phyloP scores from a whole-genome alignment of 1,140 invertebrate genomes.

The Danaus plexippus region DNA sequence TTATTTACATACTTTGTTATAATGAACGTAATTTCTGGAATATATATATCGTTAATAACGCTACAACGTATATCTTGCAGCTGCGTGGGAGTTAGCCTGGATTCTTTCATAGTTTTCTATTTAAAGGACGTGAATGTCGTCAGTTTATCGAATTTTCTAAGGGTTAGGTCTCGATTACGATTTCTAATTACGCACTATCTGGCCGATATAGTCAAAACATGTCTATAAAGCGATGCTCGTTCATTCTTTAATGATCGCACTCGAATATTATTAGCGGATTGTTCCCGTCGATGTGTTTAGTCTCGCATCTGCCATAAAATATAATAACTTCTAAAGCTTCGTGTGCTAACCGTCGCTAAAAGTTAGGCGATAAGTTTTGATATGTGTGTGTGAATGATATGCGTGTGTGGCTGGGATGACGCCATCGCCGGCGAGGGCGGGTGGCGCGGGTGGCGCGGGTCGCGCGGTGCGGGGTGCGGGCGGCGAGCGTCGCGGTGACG shows the following conservation, averaged over 20 bases:
- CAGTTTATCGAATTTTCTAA: background rate
- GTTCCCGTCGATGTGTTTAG: slow-evolving; percentile 27
- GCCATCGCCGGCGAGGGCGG: slow-evolving; percentile 28
- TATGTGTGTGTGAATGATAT: slow-evolving; percentile 21
- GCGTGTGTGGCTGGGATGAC: slow-evolving; percentile 29
- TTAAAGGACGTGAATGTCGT: slow-evolving; percentile 15
- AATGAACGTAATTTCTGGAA: too few relatives aligned
- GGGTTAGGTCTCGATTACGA: background rate
- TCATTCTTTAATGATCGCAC: too few relatives aligned
- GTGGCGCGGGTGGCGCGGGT: slow-evolving; percentile 34
- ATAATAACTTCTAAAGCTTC: slow-evolving; percentile 15
- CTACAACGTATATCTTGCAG: slow-evolving; percentile 8
- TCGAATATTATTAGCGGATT: background rate
- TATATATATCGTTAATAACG: background rate
- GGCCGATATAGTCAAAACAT: too few relatives aligned
- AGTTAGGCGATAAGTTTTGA: slow-evolving; percentile 15
- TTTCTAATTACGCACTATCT: background rate
- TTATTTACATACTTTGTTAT: too few relatives aligned
- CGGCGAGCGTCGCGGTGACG: slow-evolving; percentile 39
- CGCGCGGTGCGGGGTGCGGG: slow-evolving; percentile 31
- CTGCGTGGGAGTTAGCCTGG: slow-evolving; percentile 17
- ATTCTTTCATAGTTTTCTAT: slow-evolving; percentile 19
- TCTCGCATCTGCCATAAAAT: slow-evolving; percentile 25
- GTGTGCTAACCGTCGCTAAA: slow-evolving; percentile 13
- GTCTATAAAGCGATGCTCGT: too few relatives aligned